These are phyloP conservation scores for Gerosis bhagava DNA, from an alignment of 2,888 invertebrate species.

Conservation along the genomic window DNA sequence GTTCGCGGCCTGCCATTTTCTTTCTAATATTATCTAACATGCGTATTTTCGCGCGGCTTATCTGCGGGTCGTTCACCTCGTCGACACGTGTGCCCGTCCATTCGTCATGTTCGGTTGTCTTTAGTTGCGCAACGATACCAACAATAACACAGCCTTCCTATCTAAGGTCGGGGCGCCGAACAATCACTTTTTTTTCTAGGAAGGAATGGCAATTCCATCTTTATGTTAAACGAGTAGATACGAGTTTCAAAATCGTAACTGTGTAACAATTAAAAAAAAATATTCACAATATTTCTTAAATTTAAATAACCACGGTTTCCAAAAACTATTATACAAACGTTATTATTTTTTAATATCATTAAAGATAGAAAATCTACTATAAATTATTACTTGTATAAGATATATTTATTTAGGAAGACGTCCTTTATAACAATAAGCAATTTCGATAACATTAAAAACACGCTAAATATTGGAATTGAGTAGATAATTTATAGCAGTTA, in stretches of 20 bases:
- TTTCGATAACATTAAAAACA: not conserved
- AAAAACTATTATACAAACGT: too few relatives aligned
- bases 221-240: too few relatives aligned
- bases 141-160: constrained; percentile 22
- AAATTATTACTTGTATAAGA: too few relatives aligned
- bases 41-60: constrained; percentile 71
- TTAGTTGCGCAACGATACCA: constrained; percentile 24
- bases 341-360: too few relatives aligned
- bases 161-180: not conserved
- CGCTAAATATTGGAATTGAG: not conserved
- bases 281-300: too few relatives aligned
- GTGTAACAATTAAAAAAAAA: too few relatives aligned
- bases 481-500: not conserved
- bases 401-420: too few relatives aligned
- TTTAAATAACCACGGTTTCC: too few relatives aligned
- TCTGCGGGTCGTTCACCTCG: constrained; percentile 63
- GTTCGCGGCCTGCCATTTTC: constrained; percentile 58
- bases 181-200: constrained; percentile 7
- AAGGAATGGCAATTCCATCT: too few relatives aligned
- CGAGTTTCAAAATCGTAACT: too few relatives aligned
- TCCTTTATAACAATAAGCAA: too few relatives aligned
- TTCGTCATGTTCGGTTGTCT: constrained; percentile 30
- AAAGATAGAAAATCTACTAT: too few relatives aligned
- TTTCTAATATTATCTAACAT: constrained; percentile 76
- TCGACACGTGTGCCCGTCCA: constrained; percentile 36